Percentiles rank a stretch among this genome's conserved stretches.
These are phyloP conservation scores for Orthosia cruda DNA, from an alignment of 2,888 invertebrate species.

Conservation along the genomic window DNA sequence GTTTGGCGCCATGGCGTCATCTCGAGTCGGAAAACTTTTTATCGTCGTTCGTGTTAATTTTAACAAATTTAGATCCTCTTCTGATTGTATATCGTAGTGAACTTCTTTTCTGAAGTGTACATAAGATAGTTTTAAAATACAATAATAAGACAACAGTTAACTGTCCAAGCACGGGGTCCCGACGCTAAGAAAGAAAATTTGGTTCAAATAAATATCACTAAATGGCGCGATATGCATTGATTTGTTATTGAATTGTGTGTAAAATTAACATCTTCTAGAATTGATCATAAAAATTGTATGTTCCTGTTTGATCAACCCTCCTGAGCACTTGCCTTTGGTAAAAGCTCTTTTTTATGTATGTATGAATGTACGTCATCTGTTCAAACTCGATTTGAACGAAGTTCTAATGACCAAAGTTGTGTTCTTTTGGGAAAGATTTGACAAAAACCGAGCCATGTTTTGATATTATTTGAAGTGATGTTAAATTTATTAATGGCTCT, in stretches of 20 bases:
- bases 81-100: not conserved
- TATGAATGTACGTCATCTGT: not conserved
- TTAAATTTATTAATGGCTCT: slow-evolving; percentile 42
- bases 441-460: slow-evolving; percentile 27
- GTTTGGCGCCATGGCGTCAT: not conserved
- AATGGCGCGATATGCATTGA: no score
- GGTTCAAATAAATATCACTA: no score
- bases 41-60: not conserved
- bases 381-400: slow-evolving; percentile 21
- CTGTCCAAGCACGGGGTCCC: no score
- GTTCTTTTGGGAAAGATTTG: slow-evolving; percentile 52
- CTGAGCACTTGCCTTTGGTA: no score
- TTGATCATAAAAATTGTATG: no score
- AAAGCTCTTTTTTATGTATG: not conserved
- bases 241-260: no score
- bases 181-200: no score
- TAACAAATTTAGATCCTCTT: slow-evolving; percentile 5
- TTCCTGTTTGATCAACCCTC: no score
- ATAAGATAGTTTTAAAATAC: no score
- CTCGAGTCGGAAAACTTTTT: slow-evolving; percentile 1
- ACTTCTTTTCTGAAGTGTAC: not conserved
- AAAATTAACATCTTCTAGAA: no score
- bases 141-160: no score
- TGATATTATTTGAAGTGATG: slow-evolving; percentile 34
- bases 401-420: slow-evolving; percentile 38